Conservation (phyloP, 2,797 vertebrate genomes). For the Limnodromus scolopaceus region DNA sequence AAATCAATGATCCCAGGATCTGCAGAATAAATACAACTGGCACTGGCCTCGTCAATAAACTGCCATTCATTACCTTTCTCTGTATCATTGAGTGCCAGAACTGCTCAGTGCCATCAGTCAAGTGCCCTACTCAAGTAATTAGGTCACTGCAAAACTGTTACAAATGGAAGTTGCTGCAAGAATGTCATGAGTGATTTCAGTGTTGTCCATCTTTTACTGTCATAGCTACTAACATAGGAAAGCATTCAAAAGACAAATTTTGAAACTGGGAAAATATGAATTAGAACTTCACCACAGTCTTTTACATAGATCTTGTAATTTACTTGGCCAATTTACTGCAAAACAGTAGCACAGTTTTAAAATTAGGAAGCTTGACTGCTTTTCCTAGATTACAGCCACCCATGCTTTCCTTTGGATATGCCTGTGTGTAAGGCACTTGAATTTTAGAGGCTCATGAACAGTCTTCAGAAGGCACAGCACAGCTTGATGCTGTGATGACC, state of each 20-base stretch:
- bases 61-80: neutral
- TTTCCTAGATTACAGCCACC: neutral
- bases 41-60: neutral
- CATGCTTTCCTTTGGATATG: neutral
- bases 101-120: neutral
- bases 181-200: neutral
- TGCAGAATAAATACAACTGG: neutral
- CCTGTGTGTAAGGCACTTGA: fast-evolving
- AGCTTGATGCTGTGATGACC: neutral
- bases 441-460: neutral
- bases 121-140: neutral
- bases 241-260: neutral
- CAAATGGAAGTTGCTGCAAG: neutral
- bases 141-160: neutral
- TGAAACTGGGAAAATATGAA: neutral
- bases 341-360: neutral
- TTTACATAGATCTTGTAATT: neutral
- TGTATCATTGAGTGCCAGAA: neutral
- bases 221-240: neutral
- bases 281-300: neutral
- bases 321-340: neutral
- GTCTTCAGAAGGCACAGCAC: neutral
- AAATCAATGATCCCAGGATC: neutral
- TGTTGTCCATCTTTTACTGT: neutral
- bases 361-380: neutral